Base-by-base conservation (phyloP, 2,888 invertebrate genomes). In the Oconnorella tubifera region DNA sequence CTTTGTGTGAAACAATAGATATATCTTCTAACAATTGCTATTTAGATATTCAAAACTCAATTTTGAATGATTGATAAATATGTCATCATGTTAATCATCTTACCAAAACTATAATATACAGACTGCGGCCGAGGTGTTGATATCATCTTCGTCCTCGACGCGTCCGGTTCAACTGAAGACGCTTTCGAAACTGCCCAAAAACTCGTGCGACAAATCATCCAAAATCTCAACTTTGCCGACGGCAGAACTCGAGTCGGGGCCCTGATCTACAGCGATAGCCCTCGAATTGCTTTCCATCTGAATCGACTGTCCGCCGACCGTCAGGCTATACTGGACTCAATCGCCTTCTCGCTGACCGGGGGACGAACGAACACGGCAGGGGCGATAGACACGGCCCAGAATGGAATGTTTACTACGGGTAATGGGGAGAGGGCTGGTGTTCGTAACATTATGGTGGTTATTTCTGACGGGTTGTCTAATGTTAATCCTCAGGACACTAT, bases 401-500 rank as follows among this genome's bases (percentile, higher is more conserved):
- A 19, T 6, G 40, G 64, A n/a, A 66, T 71, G 66, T 71, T 71
- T 59, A 67, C 55, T n/a, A 2, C 62, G n/a, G 3, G n/a, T 3
- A 65, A 60, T 29, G 71, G 71, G 4, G 69, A 67, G 27, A 33
- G 71, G 14, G 23, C 40, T 4, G 68, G 67, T 3, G 71, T 59
- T 14, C 29, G 19, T 14, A 69, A 67, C 62, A 29, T 63, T 72
- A 75, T 27, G 28, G 60, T 72, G 3, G 33, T 72, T 2, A 29
- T 80, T 3, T 76, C 79, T 1, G 79, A 79, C 61, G 79, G 79
- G 2, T 60, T 69, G 31, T 76, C 77, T 1, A 78, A 78, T 65
- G 67, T 78, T 27, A 73, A 76, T 63, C 68, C 71, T 29, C 65
- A 72, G 32, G 72, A 74, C 60, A 78, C 77, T 2, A 64, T 78